Evolutionary conservation across 2,797 vertebrate species (phyloP).

Genomic region (Leuciscus waleckii): DNA sequence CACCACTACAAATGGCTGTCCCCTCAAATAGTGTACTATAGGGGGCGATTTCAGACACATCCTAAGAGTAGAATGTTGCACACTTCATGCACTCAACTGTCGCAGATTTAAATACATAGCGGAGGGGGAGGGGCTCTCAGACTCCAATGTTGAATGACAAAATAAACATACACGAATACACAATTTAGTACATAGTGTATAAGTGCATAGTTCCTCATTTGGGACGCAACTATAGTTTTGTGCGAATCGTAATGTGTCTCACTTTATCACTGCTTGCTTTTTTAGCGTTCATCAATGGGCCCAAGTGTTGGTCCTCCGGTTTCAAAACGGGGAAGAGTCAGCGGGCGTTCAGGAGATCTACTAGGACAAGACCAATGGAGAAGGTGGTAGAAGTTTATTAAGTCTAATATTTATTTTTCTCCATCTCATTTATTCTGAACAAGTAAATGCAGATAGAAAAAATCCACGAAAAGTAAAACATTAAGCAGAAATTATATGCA

Average conservation of each 20-base stretch:
- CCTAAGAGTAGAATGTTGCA: not conserved
- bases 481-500: not conserved
- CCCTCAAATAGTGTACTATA: no score
- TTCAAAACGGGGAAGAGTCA: conserved; percentile 68
- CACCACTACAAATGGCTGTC: no score
- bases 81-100: not conserved
- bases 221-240: not conserved
- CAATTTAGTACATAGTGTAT: not conserved
- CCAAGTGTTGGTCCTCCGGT: conserved; percentile 60
- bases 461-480: not conserved
- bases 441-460: not conserved
- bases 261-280: conserved; percentile 16
- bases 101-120: not conserved
- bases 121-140: not conserved
- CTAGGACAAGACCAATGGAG: conserved; percentile 64
- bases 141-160: not conserved
- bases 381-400: conserved; percentile 65
- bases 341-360: conserved; percentile 67
- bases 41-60: no score
- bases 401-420: not conserved
- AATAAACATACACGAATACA: not conserved
- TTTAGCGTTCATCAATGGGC: conserved; percentile 80
- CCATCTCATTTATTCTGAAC: not conserved
- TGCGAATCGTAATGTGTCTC: not conserved
- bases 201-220: not conserved